Evolutionary conservation across 1,140 invertebrate species (phyloP).

Genomic region (Halotydeus destructor): DNA sequence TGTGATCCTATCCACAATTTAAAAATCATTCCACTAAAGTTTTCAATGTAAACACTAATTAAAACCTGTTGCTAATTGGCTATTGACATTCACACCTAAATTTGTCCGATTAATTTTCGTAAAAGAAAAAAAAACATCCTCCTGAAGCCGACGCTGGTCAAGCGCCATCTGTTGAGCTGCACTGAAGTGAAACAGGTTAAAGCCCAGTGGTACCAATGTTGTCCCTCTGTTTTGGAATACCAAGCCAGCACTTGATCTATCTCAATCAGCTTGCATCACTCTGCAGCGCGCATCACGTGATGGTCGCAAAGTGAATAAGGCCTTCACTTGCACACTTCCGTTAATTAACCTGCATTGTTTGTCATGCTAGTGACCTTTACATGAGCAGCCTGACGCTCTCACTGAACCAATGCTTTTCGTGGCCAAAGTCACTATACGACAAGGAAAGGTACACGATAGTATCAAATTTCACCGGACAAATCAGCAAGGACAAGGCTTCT

Average conservation of each 20-base stretch:
- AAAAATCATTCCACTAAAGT: no score
- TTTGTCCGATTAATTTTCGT: no score
- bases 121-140: no score
- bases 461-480: conserved; percentile 23
- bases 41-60: no score
- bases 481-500: conserved; percentile 48
- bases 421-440: conserved; percentile 60
- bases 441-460: conserved; percentile 45
- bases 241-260: conserved; percentile 57
- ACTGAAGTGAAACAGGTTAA: no score
- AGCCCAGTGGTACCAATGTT: conserved; percentile 36
- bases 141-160: conserved; percentile 42
- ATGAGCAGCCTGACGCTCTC: conserved; percentile 47
- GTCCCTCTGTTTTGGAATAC: conserved; percentile 39
- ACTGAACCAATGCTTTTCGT: conserved; percentile 42
- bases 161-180: no score
- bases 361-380: conserved; percentile 61
- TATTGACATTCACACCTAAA: no score
- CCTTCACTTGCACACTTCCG: no score
- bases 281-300: conserved; percentile 84
- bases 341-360: conserved; percentile 23
- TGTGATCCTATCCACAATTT: no score
- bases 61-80: no score
- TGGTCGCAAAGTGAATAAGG: conserved; percentile 50
- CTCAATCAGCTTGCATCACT: conserved; percentile 74